Percentiles rank a stretch among this genome's conserved stretches.
These are phyloP conservation scores for Caiman crocodilus DNA, from an alignment of 2,797 vertebrate genomes.

Conservation along the genomic window DNA sequence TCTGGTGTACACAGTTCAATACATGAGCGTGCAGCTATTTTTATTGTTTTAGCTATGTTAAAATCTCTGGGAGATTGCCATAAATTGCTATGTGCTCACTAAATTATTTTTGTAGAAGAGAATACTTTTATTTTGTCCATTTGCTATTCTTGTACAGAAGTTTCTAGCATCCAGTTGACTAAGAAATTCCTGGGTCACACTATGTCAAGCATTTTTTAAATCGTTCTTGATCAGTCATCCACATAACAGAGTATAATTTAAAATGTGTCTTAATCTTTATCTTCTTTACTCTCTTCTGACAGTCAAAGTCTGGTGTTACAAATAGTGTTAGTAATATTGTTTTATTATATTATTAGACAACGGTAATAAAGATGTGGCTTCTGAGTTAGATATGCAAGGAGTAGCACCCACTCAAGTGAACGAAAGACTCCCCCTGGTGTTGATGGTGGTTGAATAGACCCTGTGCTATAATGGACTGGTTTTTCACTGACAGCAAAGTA, in stretches of 20 bases:
- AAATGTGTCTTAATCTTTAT: not conserved
- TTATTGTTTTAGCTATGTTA: not conserved
- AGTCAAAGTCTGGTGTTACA: not conserved
- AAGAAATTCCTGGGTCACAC: not conserved
- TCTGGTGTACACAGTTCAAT: not conserved
- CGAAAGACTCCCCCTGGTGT: not conserved
- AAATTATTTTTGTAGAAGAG: not conserved
- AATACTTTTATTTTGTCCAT: not conserved
- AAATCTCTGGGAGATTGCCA: not conserved
- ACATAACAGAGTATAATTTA: not conserved
- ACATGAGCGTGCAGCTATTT: not conserved
- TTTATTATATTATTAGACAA: not conserved
- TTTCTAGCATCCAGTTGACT: not conserved
- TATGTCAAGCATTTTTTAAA: not conserved
- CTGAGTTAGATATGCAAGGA: not conserved
- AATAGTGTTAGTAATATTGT: not conserved
- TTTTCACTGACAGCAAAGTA: rapidly evolving
- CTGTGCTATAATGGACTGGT: not conserved
- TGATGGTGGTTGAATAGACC: not conserved
- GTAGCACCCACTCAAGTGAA: not conserved
- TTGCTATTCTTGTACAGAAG: not conserved
- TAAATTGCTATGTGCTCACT: not conserved
- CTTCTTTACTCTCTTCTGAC: no score
- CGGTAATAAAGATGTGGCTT: rapidly evolving
- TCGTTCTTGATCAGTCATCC: not conserved